Evolutionary conservation across 2,888 invertebrate species (phyloP), one percentile per base, ranked within the genome.

Genomic region (Temnothorax rugatulus): DNA sequence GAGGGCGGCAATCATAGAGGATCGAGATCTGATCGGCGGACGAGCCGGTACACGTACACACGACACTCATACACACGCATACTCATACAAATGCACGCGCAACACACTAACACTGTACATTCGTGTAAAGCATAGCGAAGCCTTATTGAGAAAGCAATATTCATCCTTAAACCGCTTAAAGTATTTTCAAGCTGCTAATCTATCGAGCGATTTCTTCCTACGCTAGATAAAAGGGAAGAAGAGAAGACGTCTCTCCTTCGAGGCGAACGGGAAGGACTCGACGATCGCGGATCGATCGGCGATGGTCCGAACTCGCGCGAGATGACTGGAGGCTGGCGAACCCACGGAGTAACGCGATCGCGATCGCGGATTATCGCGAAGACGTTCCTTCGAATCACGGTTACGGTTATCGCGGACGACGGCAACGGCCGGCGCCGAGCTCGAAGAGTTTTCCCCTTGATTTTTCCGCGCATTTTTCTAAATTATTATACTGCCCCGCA

Each of bases 111-210:
- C 85, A 87, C 82, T 90, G 90, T 91, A 90, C 85, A 90, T 90
- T 92, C 89, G 89, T 91, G 91, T 91, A 91, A 92, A 91, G 91
- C 91, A 91, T 90, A 91, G 91, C 91, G 89, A 90, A 93, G 94
- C 93, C 93, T 94, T 93, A 93, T 92, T 91, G 92, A 93, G 91
- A 94, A 93, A 93, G 93, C 93, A 93, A 94, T 93, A 93, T 90
- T 87, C 91, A 90, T 84, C 88, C 87, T 86, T 88, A 79, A 91
- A 86, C 86, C 86, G 90, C 90, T 91, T 91, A 89, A 90, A 91
- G 86, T 91, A 90, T 91, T 91, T 91, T 90, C 89, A 91, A 91
- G 86, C 88, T 89, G 88, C 86, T 91, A 90, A 87, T 89, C 88
- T 91, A 91, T 88, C 74, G 84, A 89, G 64, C 85, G 84, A 89